Percentiles rank a stretch among this genome's conserved stretches.
Evolutionary conservation across 1,140 invertebrate species (phyloP).

Genomic region (Phymorhynchus buccinoides): DNA sequence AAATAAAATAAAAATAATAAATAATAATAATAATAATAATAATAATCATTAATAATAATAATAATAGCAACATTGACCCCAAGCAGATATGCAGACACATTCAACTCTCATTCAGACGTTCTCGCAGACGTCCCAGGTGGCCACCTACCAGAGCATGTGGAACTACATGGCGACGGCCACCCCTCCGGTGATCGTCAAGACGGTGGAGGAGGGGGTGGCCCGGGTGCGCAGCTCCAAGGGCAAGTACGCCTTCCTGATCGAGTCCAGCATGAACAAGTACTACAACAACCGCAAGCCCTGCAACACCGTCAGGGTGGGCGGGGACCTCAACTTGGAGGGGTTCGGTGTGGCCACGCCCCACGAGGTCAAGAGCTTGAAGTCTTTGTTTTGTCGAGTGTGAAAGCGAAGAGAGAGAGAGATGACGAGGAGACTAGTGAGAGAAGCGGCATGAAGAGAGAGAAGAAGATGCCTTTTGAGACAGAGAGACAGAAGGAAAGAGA

Average conservation of each 20-base stretch:
- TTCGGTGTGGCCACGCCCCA: conserved; percentile 94
- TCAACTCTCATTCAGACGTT: too few species aligned
- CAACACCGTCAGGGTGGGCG: conserved; percentile 92
- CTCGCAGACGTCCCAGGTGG: conserved; percentile 88
- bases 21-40: too few species aligned
- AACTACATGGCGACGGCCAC: conserved; percentile 88
- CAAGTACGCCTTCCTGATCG: conserved; percentile 94
- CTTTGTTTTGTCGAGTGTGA: too few species aligned
- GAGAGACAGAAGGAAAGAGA: too few species aligned
- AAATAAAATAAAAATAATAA: too few species aligned
- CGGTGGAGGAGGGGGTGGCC: conserved; percentile 74
- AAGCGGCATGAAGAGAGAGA: too few species aligned
- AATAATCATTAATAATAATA: too few species aligned
- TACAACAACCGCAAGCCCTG: conserved; percentile 93
- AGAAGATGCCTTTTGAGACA: too few species aligned
- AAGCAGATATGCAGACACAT: too few species aligned
- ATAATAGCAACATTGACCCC: too few species aligned
- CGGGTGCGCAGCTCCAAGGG: conserved; percentile 82
- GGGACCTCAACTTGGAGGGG: conserved; percentile 92
- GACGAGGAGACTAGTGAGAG: too few species aligned
- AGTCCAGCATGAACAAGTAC: conserved; percentile 96
- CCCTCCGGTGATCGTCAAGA: conserved; percentile 56
- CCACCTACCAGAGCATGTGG: conserved; percentile 94
- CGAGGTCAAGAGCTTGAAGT: conserved; percentile 89
- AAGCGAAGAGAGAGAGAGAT: too few species aligned